phyloP scores from a whole-genome alignment of 2,113 vertebrate genomes.

The Corydoras sp. region DNA sequence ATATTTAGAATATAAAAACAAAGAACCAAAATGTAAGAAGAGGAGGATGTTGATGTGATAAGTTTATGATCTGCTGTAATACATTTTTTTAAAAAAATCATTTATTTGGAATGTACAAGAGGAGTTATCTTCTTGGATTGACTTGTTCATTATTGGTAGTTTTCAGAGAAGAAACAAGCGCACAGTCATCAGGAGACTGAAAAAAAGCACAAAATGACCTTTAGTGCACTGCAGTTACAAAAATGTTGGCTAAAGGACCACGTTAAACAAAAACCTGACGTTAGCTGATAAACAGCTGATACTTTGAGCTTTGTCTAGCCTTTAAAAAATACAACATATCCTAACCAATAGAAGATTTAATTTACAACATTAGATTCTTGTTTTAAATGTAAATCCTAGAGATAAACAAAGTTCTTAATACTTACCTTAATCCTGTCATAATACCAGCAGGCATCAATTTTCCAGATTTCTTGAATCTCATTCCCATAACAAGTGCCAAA shows the following conservation, averaged over 20 bases:
- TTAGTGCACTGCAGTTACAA: neutral
- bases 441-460: conserved; percentile 87
- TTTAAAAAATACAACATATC: neutral
- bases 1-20: no score
- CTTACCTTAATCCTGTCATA: conserved; percentile 80
- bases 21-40: neutral
- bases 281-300: neutral
- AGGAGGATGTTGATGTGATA: neutral
- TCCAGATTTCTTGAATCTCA: conserved; percentile 84
- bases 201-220: conserved; percentile 39
- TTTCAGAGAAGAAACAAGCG: conserved; percentile 67
- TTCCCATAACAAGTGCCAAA: conserved; percentile 81
- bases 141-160: neutral
- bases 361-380: no score
- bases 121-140: neutral
- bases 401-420: neutral
- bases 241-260: neutral
- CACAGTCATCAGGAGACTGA: conserved; percentile 86
- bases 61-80: neutral
- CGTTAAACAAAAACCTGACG: neutral
- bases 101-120: conserved; percentile 40
- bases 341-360: no score
- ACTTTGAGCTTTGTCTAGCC: no score
- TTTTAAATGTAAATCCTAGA: no score
- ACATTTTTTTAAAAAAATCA: neutral